Percentiles rank a stretch among this genome's conserved stretches.
phyloP scores from a whole-genome alignment of 2,113 vertebrate species.

The Thryonomys swinderianus region DNA sequence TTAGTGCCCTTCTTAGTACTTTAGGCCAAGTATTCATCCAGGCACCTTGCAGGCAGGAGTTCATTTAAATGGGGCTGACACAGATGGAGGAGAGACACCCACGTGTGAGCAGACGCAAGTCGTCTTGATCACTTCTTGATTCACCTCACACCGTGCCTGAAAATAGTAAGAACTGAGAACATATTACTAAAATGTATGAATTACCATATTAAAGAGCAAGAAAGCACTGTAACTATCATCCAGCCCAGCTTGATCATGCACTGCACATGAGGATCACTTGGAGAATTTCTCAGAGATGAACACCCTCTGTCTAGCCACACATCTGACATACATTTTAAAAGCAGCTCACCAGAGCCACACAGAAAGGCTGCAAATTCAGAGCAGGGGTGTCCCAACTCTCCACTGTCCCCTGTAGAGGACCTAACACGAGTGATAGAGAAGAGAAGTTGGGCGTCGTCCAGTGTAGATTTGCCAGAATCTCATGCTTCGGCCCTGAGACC shows the following conservation, averaged over 20 bases:
- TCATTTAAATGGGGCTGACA: background rate
- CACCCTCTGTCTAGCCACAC: background rate
- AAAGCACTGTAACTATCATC: background rate
- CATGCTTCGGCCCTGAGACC: background rate
- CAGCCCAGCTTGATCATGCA: background rate
- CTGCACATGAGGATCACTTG: background rate
- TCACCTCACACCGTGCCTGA: background rate
- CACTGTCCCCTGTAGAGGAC: background rate
- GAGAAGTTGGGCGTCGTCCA: background rate
- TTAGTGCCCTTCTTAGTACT: background rate
- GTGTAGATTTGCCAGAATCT: background rate
- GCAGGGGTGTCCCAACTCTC: too few species aligned
- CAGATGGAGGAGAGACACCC: background rate
- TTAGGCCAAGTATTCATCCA: background rate
- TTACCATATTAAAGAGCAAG: background rate
- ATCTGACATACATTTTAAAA: background rate
- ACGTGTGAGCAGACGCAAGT: background rate
- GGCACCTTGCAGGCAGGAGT: background rate
- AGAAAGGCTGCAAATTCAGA: background rate
- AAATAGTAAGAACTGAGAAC: background rate
- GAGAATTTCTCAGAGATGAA: constrained; percentile 12
- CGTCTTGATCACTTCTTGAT: background rate
- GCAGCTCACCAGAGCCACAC: background rate
- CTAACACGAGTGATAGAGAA: background rate
- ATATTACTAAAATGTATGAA: background rate